A percentile compares a stretch with the other conserved stretches of the same genome.
phyloP scores from a whole-genome alignment of 2,888 invertebrate species.

The Mylabris sibirica region DNA sequence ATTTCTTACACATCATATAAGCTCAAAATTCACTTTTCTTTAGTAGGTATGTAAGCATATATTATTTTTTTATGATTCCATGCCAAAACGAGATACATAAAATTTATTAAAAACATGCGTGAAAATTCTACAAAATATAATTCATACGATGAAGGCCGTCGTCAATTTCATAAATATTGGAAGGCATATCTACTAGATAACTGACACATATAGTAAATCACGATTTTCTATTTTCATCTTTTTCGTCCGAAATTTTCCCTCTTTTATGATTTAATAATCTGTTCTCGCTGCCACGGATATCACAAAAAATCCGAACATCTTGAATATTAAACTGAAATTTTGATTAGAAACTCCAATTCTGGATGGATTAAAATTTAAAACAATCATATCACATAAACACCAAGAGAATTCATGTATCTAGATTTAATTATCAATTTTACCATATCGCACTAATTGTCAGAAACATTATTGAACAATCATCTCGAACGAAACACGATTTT shows the following conservation, averaged over 20 bases:
- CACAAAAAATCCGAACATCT: background rate
- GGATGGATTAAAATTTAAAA: background rate
- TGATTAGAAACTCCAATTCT: background rate
- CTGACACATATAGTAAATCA: background rate
- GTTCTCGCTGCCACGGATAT: background rate
- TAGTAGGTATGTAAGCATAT: slow-evolving; percentile 41
- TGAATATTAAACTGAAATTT: background rate
- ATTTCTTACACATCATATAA: slow-evolving; percentile 44
- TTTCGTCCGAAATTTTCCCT: background rate
- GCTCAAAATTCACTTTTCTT: slow-evolving; percentile 46
- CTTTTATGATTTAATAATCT: slow-evolving; percentile 1
- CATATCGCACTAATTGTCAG: background rate
- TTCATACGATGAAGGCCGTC: background rate
- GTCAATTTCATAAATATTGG: slow-evolving; percentile 6
- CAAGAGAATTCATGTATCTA: background rate
- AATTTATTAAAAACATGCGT: background rate
- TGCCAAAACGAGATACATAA: background rate
- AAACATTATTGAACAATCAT: no score
- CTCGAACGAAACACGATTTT: no score
- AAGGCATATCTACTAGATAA: background rate
- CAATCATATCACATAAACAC: background rate
- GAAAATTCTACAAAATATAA: background rate
- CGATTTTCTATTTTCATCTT: slow-evolving; percentile 7
- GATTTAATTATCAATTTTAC: background rate
- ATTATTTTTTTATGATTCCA: background rate